phyloP scores from a whole-genome alignment of 2,797 vertebrate genomes.

The Glossophaga mutica region DNA sequence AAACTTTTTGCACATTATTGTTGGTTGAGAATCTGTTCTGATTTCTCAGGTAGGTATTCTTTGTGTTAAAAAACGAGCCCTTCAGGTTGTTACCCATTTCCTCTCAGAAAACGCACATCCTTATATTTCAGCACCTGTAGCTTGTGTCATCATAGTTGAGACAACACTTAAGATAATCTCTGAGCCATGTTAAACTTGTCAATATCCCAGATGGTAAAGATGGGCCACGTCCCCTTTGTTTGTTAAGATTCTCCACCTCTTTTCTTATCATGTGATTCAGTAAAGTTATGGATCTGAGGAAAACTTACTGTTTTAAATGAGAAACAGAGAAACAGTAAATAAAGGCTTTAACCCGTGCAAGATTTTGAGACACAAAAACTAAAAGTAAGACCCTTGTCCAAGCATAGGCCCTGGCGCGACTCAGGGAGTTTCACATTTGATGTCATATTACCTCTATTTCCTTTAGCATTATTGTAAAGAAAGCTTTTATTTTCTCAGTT shows the following conservation, averaged over 20 bases:
- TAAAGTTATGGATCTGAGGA: slow-evolving; percentile 43
- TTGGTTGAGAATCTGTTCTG: slow-evolving; percentile 60
- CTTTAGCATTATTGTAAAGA: not conserved
- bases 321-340: slow-evolving; percentile 63
- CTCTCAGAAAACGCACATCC: slow-evolving; percentile 58
- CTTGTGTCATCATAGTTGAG: slow-evolving; percentile 55
- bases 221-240: slow-evolving; percentile 55
- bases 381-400: slow-evolving; percentile 42
- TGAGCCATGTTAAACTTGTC: slow-evolving; percentile 67
- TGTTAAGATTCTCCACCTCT: slow-evolving; percentile 36
- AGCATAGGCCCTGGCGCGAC: not conserved
- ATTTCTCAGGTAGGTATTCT: slow-evolving; percentile 63
- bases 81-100: slow-evolving; percentile 66
- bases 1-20: slow-evolving; percentile 41
- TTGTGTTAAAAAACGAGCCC: slow-evolving; percentile 46
- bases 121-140: slow-evolving; percentile 66
- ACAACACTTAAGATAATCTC: slow-evolving; percentile 60
- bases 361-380: slow-evolving; percentile 47
- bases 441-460: not conserved
- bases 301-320: slow-evolving; percentile 66
- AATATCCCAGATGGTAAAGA: slow-evolving; percentile 65
- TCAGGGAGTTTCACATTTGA: not conserved
- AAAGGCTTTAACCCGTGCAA: slow-evolving; percentile 55
- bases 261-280: slow-evolving; percentile 36
- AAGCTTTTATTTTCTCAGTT: not conserved